These are phyloP conservation scores for Megaceryle alcyon DNA, from an alignment of 2,797 vertebrate species.

Conservation along the genomic window DNA sequence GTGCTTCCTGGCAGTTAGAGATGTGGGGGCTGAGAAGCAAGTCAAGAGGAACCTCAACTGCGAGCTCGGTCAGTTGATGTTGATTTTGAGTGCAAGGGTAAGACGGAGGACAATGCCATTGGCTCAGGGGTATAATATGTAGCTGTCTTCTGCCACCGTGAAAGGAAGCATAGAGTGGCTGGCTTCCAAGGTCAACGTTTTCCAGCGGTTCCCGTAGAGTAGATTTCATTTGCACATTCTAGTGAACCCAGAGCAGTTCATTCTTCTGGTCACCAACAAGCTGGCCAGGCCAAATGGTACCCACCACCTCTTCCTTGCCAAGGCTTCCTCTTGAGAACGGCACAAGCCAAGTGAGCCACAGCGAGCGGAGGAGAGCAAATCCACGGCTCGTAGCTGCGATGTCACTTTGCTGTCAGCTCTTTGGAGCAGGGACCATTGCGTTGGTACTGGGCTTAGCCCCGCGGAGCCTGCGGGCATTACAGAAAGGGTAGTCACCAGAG, in stretches of 20 bases:
- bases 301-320: constrained; percentile 14
- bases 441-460: not conserved
- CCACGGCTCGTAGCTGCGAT: accelerated
- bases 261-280: not conserved
- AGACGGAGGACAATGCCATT: constrained; percentile 42
- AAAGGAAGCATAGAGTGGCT: constrained; percentile 39
- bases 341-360: not conserved
- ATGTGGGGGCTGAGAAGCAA: not conserved
- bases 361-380: not conserved
- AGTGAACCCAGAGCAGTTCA: constrained; percentile 12
- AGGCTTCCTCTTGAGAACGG: not conserved
- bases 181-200: constrained; percentile 47
- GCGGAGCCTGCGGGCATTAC: not conserved
- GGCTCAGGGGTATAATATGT: constrained; percentile 50
- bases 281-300: not conserved
- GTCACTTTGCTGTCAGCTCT: not conserved
- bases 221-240: constrained; percentile 60
- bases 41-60: constrained; percentile 52
- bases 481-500: not conserved
- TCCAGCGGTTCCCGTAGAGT: constrained; percentile 61
- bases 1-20: constrained; percentile 87
- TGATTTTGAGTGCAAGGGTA: constrained; percentile 25
- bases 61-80: not conserved
- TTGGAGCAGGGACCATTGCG: not conserved
- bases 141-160: constrained; percentile 54